phyloP scores from a whole-genome alignment of 2,113 vertebrate genomes.

The Thomomys bottae region DNA sequence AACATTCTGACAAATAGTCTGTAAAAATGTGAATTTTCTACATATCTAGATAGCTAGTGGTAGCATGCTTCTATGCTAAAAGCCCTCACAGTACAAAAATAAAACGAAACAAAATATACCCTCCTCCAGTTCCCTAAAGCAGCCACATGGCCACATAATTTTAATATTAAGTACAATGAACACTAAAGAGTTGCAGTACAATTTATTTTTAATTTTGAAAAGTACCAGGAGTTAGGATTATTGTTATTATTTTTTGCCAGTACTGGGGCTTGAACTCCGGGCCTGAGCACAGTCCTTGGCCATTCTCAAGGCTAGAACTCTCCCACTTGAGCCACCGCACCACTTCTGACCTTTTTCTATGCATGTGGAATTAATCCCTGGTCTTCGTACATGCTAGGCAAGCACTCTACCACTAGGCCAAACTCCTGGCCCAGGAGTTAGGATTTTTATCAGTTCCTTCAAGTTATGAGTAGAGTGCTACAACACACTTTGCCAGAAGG shows the following conservation, averaged over 20 bases:
- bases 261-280: too few relatives aligned
- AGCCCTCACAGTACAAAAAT: background rate
- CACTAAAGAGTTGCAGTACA: conserved; percentile 7
- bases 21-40: conserved; percentile 3
- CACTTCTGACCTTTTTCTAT: too few relatives aligned
- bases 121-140: too few relatives aligned
- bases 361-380: too few relatives aligned
- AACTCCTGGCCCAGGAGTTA: conserved; percentile 4
- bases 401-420: too few relatives aligned
- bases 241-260: too few relatives aligned
- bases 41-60: background rate
- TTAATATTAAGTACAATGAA: background rate
- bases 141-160: background rate
- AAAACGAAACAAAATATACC: too few relatives aligned
- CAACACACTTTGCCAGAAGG: background rate
- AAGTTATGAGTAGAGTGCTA: conserved; percentile 13
- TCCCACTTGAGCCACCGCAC: too few relatives aligned
- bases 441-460: background rate
- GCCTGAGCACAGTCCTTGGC: too few relatives aligned
- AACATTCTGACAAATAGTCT: conserved; percentile 33
- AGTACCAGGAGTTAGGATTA: conserved; percentile 33
- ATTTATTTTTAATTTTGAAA: conserved; percentile 11
- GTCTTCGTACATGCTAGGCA: too few relatives aligned
- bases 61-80: background rate
- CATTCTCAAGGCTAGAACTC: too few relatives aligned